Evolutionary conservation across 2,113 vertebrate species (phyloP).

Genomic region (Actinemys pallida): DNA sequence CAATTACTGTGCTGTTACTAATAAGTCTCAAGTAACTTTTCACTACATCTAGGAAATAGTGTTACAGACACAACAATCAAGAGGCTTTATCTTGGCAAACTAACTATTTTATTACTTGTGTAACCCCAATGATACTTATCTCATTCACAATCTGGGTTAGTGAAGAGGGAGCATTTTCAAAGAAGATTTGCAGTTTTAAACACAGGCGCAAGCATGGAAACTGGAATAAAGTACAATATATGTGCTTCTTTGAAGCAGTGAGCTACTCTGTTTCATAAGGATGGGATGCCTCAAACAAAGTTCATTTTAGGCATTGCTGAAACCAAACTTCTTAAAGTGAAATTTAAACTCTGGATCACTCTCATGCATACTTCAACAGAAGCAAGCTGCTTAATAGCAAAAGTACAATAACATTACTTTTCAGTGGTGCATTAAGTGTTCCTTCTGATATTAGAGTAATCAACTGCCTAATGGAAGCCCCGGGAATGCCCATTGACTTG

Average conservation of each 20-base stretch:
- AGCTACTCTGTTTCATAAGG: not conserved
- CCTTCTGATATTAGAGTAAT: not conserved
- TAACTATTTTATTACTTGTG: constrained; percentile 26
- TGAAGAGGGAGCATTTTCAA: constrained; percentile 13
- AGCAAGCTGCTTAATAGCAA: not conserved
- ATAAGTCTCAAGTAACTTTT: not conserved
- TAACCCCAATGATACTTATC: constrained; percentile 37
- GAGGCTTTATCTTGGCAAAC: constrained; percentile 45
- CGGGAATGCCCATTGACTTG: rapidly evolving
- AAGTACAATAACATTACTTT: not conserved
- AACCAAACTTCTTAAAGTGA: not conserved
- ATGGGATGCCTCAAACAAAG: not conserved
- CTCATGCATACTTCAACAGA: not conserved
- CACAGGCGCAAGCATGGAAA: not conserved
- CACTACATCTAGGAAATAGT: not conserved
- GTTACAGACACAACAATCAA: constrained; percentile 10
- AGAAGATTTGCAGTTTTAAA: not conserved
- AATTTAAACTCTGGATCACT: not conserved
- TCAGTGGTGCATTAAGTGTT: not conserved
- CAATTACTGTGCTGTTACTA: not conserved
- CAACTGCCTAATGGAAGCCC: not conserved
- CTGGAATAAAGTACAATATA: not conserved
- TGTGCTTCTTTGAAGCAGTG: not conserved
- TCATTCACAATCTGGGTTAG: constrained; percentile 33
- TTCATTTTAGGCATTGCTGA: not conserved